Evolutionary conservation across 2,888 invertebrate genomes (phyloP).

Genomic region (Drosophila ustulata): DNA sequence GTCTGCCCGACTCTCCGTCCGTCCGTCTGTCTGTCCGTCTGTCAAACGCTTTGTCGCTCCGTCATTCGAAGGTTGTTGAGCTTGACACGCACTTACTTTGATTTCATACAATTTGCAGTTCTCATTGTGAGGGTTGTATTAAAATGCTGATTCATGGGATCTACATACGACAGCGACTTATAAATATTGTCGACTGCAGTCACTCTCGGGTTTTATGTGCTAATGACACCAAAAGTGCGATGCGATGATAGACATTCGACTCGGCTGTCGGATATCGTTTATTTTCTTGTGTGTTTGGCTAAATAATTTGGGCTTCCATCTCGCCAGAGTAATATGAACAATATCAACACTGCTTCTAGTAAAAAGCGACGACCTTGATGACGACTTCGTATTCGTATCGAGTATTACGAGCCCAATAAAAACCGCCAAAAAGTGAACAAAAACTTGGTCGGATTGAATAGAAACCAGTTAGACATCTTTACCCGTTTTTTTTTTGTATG

Average conservation of each 20-base stretch:
- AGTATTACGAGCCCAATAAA: constrained; percentile 26
- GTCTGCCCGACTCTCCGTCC: neutral
- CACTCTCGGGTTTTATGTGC: constrained; percentile 32
- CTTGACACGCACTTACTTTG: constrained; percentile 52
- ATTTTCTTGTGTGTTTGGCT: constrained; percentile 34
- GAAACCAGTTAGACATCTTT: constrained; percentile 72
- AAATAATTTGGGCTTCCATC: constrained; percentile 44
- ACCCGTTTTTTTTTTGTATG: constrained; percentile 6
- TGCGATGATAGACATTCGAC: constrained; percentile 16
- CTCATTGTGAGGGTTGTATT: constrained; percentile 14
- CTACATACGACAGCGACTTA: constrained; percentile 45
- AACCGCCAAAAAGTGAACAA: constrained; percentile 32
- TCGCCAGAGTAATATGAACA: constrained; percentile 15
- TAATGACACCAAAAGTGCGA: constrained; percentile 46
- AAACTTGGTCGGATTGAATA: neutral
- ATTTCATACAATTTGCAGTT: constrained; percentile 53
- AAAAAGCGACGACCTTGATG: constrained; percentile 42
- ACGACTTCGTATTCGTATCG: constrained; percentile 21
- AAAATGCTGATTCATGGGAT: constrained; percentile 53
- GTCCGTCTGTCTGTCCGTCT: neutral
- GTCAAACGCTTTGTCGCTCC: constrained; percentile 3
- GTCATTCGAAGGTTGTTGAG: constrained; percentile 56
- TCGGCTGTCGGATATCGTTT: neutral
- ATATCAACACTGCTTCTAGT: constrained; percentile 27
- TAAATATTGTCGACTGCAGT: constrained; percentile 33